Evolutionary conservation across 2,888 invertebrate species (phyloP).

Genomic region (Zelleria hepariella): DNA sequence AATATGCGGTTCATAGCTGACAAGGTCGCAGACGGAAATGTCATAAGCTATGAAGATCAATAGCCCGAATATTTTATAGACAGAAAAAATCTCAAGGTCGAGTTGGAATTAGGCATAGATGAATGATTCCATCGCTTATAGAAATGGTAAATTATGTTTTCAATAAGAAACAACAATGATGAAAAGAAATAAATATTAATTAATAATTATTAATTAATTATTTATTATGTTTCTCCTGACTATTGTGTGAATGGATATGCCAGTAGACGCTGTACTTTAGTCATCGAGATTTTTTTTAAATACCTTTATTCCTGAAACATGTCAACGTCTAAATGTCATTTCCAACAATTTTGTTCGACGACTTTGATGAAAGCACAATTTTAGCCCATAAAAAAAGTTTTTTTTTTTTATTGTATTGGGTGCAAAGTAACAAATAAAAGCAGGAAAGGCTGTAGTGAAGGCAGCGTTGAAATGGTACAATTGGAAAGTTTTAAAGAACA

Average conservation of each 20-base stretch:
- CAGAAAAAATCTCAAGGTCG: background rate
- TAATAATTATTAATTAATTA: slow-evolving; percentile 11
- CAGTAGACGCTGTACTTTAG: slow-evolving; percentile 16
- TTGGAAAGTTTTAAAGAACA: no score
- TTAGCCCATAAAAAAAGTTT: no score
- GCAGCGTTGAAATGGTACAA: no score
- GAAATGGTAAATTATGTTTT: slow-evolving; percentile 11
- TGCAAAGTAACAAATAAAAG: no score
- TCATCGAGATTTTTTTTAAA: slow-evolving; percentile 20
- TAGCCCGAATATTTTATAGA: background rate
- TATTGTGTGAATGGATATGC: slow-evolving; percentile 13
- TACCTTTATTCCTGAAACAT: slow-evolving; percentile 17
- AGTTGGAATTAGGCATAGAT: background rate
- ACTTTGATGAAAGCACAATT: no score
- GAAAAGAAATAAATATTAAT: slow-evolving; percentile 14
- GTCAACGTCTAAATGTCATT: no score
- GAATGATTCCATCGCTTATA: background rate
- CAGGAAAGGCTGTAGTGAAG: no score
- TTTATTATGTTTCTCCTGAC: no score
- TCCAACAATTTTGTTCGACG: no score
- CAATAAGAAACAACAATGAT: slow-evolving; percentile 12
- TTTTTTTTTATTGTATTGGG: no score
- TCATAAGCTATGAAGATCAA: no score
- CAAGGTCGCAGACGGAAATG: background rate
- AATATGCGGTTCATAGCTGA: background rate